phyloP scores from a whole-genome alignment of 2,888 invertebrate species.

The Ditylenchus weischeri region DNA sequence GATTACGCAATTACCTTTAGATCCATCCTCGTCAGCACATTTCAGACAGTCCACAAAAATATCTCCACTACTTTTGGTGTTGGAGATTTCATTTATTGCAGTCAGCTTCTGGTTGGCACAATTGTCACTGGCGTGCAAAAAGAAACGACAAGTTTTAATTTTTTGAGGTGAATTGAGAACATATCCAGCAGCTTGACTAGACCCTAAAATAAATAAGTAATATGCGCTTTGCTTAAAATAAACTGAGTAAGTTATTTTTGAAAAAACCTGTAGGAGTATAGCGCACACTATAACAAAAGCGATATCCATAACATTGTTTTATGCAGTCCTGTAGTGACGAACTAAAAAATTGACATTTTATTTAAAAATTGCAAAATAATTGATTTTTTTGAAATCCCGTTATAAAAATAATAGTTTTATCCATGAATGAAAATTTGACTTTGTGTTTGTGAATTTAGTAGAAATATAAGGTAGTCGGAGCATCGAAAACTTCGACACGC shows the following conservation, averaged over 20 bases:
- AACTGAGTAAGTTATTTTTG: too few relatives aligned
- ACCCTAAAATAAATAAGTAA: too few relatives aligned
- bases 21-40: neutral
- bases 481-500: too few relatives aligned
- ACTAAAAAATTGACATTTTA: neutral
- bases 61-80: neutral
- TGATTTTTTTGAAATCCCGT: too few relatives aligned
- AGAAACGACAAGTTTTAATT: neutral
- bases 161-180: neutral
- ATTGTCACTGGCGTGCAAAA: slow-evolving; percentile 6
- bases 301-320: slow-evolving; percentile 4
- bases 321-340: slow-evolving; percentile 7
- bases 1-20: neutral
- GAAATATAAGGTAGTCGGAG: too few relatives aligned
- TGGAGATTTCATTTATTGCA: slow-evolving; percentile 1
- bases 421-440: too few relatives aligned
- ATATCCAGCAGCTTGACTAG: too few relatives aligned
- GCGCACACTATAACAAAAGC: neutral
- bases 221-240: too few relatives aligned
- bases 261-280: neutral
- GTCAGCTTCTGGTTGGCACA: slow-evolving; percentile 10
- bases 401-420: too few relatives aligned
- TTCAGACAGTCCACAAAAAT: slow-evolving; percentile 3
- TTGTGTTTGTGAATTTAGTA: too few relatives aligned
- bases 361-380: too few relatives aligned